Conservation (phyloP, 2,797 vertebrate species). For the Myiothlypis coronata region DNA sequence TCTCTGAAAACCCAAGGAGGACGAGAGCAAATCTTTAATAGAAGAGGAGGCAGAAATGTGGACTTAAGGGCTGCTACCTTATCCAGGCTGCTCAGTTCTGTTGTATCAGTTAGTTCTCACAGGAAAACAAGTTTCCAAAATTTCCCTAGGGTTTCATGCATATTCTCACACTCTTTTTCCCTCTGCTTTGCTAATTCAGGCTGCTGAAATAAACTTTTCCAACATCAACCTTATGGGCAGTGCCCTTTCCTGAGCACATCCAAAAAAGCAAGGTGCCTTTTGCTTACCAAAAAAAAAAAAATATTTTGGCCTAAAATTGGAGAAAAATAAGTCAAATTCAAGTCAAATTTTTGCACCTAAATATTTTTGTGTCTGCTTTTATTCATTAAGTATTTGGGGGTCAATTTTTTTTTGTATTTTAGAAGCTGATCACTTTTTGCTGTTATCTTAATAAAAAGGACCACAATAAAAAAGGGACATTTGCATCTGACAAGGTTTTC, state of each 20-base stretch:
- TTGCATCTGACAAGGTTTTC: not conserved
- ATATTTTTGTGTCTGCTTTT: not conserved
- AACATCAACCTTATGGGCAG: not conserved
- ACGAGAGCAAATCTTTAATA: not conserved
- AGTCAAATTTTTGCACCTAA: not conserved
- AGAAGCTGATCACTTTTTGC: not conserved
- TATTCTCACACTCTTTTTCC: not conserved
- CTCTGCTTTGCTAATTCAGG: not conserved
- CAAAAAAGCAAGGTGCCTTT: not conserved
- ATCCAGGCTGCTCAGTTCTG: not conserved
- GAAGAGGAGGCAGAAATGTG: not conserved
- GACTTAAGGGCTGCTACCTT: conserved; percentile 2
- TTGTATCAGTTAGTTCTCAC: not conserved
- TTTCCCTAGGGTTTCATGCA: not conserved
- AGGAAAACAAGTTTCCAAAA: not conserved
- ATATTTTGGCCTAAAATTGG: not conserved
- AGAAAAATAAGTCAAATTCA: not conserved
- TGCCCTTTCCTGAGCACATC: not conserved
- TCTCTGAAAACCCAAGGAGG: not conserved
- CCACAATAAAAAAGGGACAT: not conserved
- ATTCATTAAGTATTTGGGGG: not conserved
- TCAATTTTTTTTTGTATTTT: not conserved
- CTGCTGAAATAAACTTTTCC: not conserved
- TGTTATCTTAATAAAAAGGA: not conserved
- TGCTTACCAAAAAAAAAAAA: not conserved